Evolutionary conservation across 2,888 invertebrate species (phyloP), one percentile per base, ranked within the genome.

Genomic region (Chironomus tentans): DNA sequence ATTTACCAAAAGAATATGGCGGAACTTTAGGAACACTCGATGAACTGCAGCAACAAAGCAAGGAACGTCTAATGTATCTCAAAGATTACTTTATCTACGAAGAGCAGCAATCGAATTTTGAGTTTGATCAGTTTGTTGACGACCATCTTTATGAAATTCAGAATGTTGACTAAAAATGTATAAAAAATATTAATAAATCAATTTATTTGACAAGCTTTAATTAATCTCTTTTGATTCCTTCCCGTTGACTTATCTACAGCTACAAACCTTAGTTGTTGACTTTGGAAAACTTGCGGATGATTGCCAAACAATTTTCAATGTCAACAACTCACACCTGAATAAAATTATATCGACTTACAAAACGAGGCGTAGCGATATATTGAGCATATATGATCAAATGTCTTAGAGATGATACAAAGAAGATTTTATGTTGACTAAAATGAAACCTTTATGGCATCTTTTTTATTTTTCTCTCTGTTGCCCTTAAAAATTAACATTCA

Each of bases 1-100:
- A 86, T 70, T 80, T 90, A 1, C 90, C 90, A 0, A 84, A 85
- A 0, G 88, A 90, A 81, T 88, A 86, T 79, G 90, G 89, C 0
- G 91, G 91, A 0, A 85, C 86, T 12, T 82, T 89, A n/a, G 56
- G 68, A 28, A 65, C 76, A 15, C 38, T 78, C 24, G 56, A 76
- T 15, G 78, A 78, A 68, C 38, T 79, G 7, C 77, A 79, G 73
- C 48, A 77, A 4, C 62, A 76, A 18, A 78, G 77, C 50, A 22
- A 73, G 3, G 69, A 78, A 7, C 77, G 78, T 74, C 50, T 78
- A 3, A 6, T 71, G 56, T 46, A 74, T 22, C 62, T 77, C 47
- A 69, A 74, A 38, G 78, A 78, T 2, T 78, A 78, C 73, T 79
- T 78, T 76, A 7, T 77, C 6, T 76, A 76, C 10, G 79, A 79